phyloP scores from a whole-genome alignment of 2,113 vertebrate species.

The Erythrolamprus reginae region DNA sequence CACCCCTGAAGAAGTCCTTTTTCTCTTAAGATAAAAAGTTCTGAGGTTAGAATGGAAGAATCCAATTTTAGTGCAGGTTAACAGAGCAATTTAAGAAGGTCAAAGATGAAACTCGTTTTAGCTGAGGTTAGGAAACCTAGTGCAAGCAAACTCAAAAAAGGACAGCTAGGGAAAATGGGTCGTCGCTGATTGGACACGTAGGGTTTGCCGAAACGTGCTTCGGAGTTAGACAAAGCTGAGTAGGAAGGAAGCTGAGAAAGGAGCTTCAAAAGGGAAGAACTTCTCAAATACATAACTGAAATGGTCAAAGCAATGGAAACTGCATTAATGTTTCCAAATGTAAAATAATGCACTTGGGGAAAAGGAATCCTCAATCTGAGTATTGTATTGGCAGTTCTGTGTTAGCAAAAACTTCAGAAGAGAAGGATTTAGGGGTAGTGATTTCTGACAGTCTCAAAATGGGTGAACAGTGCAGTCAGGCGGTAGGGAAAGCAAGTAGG shows the following conservation, averaged over 20 bases:
- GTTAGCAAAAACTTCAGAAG: no score
- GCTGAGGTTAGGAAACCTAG: background rate
- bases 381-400: no score
- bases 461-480: no score
- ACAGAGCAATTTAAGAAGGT: background rate
- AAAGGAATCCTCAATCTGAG: no score
- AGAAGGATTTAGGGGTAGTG: no score
- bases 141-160: background rate
- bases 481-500: no score
- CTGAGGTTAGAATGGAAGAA: background rate
- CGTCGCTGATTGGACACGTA: accelerated
- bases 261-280: background rate
- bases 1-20: background rate
- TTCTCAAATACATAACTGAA: background rate
- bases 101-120: background rate
- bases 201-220: background rate
- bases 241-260: background rate
- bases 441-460: no score
- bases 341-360: no score
- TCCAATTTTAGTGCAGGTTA: background rate
- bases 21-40: background rate
- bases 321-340: no score
- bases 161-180: background rate
- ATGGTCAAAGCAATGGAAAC: no score
- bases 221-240: background rate